Percentiles rank a stretch among this genome's conserved stretches.
phyloP scores from a whole-genome alignment of 2,888 invertebrate species.

The Pristionchus entomophagus region DNA sequence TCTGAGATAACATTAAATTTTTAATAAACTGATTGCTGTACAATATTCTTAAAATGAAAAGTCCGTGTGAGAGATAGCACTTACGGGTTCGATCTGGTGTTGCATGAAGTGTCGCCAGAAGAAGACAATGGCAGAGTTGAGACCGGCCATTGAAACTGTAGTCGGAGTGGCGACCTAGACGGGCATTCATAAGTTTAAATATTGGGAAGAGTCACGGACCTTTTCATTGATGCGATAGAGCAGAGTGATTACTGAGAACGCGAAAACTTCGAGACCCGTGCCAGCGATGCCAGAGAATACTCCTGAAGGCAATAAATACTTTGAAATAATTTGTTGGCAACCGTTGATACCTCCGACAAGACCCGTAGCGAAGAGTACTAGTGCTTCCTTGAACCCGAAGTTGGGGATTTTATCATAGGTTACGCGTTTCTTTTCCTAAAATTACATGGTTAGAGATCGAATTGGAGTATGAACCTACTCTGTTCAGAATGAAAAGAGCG shows the following conservation, averaged over 20 bases:
- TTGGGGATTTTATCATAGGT: constrained; percentile 60
- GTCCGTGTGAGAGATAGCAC: no score
- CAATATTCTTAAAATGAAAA: no score
- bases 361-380: constrained; percentile 66
- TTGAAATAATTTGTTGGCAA: not conserved
- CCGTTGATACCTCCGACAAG: constrained; percentile 62
- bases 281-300: constrained; percentile 72
- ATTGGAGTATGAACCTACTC: not conserved
- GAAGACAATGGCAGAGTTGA: constrained; percentile 66
- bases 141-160: constrained; percentile 70
- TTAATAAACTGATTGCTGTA: no score
- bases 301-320: constrained; percentile 51
- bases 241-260: constrained; percentile 66
- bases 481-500: constrained; percentile 68
- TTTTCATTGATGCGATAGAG: constrained; percentile 53
- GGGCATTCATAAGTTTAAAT: not conserved
- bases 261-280: constrained; percentile 72
- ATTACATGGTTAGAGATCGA: not conserved
- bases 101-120: constrained; percentile 62
- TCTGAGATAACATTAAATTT: not conserved
- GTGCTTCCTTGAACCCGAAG: constrained; percentile 57
- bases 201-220: constrained; percentile 5
- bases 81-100: constrained; percentile 33
- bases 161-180: constrained; percentile 71
- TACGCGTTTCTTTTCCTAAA: constrained; percentile 55